Conservation (phyloP, 2,888 invertebrate genomes). For the Congeria kusceri region DNA sequence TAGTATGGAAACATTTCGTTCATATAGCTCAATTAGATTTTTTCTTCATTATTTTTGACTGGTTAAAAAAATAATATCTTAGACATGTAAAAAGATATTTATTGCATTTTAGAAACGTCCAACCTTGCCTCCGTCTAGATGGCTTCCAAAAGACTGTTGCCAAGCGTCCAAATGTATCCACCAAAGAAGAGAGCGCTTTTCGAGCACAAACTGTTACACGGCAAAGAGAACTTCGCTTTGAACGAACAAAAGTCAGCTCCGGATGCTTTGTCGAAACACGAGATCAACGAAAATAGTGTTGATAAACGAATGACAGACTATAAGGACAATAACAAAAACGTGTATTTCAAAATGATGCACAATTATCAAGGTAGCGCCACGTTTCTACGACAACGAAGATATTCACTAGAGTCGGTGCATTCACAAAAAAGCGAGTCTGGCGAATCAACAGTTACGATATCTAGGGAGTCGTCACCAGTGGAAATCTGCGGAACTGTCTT, state of each 20-base stretch:
- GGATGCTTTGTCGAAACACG: no score
- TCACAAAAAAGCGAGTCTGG: conserved; percentile 27
- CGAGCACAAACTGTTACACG: conserved; percentile 38
- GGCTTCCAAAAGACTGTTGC: conserved; percentile 30
- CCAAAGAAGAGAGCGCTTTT: conserved; percentile 56
- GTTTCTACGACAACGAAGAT: conserved; percentile 29
- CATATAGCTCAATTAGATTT: no score
- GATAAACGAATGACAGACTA: not conserved
- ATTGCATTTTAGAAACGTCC: not conserved
- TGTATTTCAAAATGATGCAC: not conserved
- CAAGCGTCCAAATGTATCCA: conserved; percentile 39
- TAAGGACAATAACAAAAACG: not conserved
- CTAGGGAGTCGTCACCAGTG: conserved; percentile 41
- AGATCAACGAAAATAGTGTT: not conserved
- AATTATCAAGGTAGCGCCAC: not conserved
- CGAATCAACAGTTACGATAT: not conserved
- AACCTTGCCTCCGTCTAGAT: conserved; percentile 7
- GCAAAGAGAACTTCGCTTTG: conserved; percentile 12
- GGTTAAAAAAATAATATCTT: no score
- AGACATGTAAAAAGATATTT: no score
- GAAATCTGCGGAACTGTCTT: conserved; percentile 7
- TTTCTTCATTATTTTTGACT: no score
- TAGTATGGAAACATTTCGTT: no score
- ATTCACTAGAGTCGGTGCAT: conserved; percentile 39
- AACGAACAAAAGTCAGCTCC: not conserved